Evolutionary conservation across 2,888 invertebrate genomes (phyloP).

Genomic region (Tuta absoluta): DNA sequence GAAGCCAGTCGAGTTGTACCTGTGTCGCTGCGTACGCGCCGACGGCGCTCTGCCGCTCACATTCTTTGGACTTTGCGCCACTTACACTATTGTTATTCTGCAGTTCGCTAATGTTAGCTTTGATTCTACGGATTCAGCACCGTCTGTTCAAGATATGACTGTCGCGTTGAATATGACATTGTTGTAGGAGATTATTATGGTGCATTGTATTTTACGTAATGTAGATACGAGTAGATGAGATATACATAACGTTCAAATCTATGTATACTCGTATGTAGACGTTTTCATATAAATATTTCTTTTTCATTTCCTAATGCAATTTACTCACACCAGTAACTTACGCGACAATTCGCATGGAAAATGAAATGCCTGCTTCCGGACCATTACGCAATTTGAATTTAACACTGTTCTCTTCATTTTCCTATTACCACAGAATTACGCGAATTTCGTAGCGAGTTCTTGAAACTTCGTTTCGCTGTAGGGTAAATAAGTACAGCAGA

Average conservation of each 20-base stretch:
- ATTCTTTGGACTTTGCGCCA: neutral
- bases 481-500: neutral
- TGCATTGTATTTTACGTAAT: no score
- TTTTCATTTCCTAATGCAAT: neutral
- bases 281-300: no score
- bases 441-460: conserved; percentile 50
- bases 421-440: conserved; percentile 71
- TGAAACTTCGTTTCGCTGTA: neutral
- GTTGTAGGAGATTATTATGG: neutral
- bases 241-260: no score
- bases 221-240: no score
- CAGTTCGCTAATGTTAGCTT: neutral
- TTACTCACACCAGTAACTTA: conserved; percentile 23
- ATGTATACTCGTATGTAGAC: no score
- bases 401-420: conserved; percentile 80
- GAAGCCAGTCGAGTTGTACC: neutral
- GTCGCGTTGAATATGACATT: neutral
- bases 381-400: conserved; percentile 80
- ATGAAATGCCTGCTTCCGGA: conserved; percentile 78
- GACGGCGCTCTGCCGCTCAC: neutral
- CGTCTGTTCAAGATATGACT: neutral
- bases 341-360: conserved; percentile 45
- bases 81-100: neutral
- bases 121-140: neutral
- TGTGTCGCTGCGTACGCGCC: neutral